Conservation (phyloP, 1,140 invertebrate genomes). For the Caenorhabditis brenneri region DNA sequence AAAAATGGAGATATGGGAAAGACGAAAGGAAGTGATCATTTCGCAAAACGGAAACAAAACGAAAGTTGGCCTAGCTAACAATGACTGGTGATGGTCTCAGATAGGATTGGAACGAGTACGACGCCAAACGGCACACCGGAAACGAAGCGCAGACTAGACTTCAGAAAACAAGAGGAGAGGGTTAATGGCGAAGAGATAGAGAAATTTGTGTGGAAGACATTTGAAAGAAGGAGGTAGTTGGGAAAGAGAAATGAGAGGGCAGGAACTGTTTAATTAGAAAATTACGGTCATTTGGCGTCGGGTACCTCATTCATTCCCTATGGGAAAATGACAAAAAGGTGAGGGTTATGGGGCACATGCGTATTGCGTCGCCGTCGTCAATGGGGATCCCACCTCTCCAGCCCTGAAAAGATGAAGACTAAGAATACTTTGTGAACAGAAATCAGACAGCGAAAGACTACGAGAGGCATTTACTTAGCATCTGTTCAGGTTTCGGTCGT, state of each 20-base stretch:
- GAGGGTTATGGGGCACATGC: slow-evolving; percentile 16
- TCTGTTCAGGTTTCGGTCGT: slow-evolving; percentile 43
- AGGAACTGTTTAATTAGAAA: slow-evolving; percentile 42
- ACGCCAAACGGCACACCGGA: slow-evolving; percentile 29
- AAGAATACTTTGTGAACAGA: slow-evolving; percentile 38
- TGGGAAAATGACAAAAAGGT: slow-evolving; percentile 20
- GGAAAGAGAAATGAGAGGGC: slow-evolving; percentile 9
- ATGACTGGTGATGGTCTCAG: neutral
- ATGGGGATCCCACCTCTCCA: neutral
- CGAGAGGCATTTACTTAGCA: slow-evolving; percentile 42
- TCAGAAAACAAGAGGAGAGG: slow-evolving; percentile 20
- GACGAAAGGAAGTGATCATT: neutral
- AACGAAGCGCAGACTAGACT: slow-evolving; percentile 27
- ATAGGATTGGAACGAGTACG: neutral
- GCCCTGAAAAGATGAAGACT: neutral
- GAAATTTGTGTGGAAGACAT: slow-evolving; percentile 11
- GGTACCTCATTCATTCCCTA: neutral
- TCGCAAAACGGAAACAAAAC: neutral
- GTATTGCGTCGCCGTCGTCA: slow-evolving; percentile 1
- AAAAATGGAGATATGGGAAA: neutral
- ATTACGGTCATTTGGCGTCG: slow-evolving; percentile 28
- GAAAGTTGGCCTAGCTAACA: neutral
- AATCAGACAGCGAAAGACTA: slow-evolving; percentile 15
- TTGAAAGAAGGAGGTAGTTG: neutral
- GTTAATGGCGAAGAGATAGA: slow-evolving; percentile 18